Evolutionary conservation across 2,888 invertebrate species (phyloP).

Genomic region (Caenorhabditis sp.): DNA sequence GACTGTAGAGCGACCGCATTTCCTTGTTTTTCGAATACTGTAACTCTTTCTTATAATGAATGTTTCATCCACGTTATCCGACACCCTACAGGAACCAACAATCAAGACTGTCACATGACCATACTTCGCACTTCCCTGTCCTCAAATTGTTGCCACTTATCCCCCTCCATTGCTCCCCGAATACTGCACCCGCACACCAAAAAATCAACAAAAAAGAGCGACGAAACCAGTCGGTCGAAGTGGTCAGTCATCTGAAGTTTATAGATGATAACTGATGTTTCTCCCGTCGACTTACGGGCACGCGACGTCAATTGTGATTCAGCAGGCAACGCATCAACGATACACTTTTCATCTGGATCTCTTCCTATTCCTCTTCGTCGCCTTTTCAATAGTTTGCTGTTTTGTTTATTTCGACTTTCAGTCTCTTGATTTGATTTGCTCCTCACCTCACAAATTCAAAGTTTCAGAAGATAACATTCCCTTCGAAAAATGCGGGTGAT

Average conservation of each 20-base stretch:
- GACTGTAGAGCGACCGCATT: too few species aligned
- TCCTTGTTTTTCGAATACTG: too few species aligned
- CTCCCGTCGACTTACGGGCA: background rate
- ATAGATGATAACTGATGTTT: constrained; percentile 3
- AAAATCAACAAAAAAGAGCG: background rate
- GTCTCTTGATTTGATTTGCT: background rate
- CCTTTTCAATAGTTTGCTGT: background rate
- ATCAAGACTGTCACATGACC: too few species aligned
- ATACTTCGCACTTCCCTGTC: too few species aligned
- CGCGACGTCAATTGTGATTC: constrained; percentile 1
- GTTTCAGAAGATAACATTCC: background rate
- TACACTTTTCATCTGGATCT: background rate
- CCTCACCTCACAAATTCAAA: background rate
- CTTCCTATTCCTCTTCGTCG: background rate
- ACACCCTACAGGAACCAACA: too few species aligned
- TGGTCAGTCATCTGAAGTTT: background rate
- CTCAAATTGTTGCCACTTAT: background rate
- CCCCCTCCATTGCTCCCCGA: background rate
- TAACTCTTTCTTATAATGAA: too few species aligned
- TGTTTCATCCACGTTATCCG: too few species aligned
- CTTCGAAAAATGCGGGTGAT: constrained; percentile 44
- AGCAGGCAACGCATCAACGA: background rate
- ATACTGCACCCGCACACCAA: background rate
- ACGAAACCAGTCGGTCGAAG: background rate
- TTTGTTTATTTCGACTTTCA: too few species aligned